These are phyloP conservation scores for Plebejus anna DNA, from an alignment of 2,888 invertebrate species.

Conservation along the genomic window DNA sequence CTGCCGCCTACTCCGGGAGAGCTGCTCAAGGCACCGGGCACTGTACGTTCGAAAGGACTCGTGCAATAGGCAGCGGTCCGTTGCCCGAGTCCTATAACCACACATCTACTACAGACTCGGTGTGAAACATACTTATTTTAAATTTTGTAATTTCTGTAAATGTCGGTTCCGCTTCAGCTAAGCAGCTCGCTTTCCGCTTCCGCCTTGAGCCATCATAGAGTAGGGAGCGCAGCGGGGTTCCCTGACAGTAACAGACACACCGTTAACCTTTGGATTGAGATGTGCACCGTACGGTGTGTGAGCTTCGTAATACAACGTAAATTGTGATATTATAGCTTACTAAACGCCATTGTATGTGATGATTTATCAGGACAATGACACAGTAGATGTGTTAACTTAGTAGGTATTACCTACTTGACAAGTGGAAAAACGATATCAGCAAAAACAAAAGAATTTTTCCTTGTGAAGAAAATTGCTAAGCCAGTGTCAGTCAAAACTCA, in stretches of 20 bases:
- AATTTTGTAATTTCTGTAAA: neutral
- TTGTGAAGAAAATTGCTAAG: no score
- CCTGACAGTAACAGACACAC: conserved; percentile 76
- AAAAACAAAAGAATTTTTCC: no score
- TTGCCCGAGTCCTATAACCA: no score
- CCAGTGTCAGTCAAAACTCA: no score
- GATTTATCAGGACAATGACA: neutral
- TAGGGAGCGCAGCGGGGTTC: conserved; percentile 69
- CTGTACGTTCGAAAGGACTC: no score
- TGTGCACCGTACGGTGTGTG: conserved; percentile 66
- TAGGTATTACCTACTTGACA: neutral
- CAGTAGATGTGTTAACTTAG: neutral
- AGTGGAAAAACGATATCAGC: no score
- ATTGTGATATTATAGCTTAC: conserved; percentile 25
- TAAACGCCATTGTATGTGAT: neutral
- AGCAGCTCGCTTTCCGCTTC: conserved; percentile 2
- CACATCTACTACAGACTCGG: no score
- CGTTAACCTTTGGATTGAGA: conserved; percentile 79
- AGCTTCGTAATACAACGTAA: conserved; percentile 36
- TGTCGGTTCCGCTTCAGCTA: neutral
- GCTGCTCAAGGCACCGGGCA: no score
- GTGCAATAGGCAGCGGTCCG: no score
- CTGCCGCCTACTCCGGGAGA: no score
- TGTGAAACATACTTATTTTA: neutral
- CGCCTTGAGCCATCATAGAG: conserved; percentile 38